phyloP scores from a whole-genome alignment of 2,113 vertebrate genomes.

The Callithrix jacchus region DNA sequence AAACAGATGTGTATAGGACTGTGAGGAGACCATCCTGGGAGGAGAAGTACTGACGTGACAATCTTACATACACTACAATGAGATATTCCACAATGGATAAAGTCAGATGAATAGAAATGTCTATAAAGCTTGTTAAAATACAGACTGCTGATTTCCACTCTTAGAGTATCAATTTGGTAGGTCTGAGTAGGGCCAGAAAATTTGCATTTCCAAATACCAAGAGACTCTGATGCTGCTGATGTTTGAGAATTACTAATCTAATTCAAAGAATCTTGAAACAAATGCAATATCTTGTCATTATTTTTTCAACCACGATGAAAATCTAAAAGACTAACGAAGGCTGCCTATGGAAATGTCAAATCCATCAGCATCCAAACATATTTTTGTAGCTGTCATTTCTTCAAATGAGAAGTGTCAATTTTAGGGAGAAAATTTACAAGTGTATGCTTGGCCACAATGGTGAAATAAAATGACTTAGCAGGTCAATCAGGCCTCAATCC shows the following conservation, averaged over 20 bases:
- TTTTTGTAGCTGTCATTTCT: neutral
- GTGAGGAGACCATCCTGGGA: neutral
- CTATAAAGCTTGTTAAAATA: neutral
- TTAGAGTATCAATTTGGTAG: neutral
- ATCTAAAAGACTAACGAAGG: neutral
- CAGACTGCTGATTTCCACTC: neutral
- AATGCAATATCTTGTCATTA: neutral
- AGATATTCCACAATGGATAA: neutral
- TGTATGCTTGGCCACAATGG: neutral
- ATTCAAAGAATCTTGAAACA: neutral
- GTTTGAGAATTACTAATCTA: neutral
- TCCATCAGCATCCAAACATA: neutral
- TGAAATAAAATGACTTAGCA: neutral
- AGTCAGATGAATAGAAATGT: neutral
- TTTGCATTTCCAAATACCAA: neutral
- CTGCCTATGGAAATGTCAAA: neutral
- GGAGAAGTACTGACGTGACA: neutral
- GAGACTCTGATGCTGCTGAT: neutral
- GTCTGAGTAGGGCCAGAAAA: neutral
- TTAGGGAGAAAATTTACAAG: neutral
- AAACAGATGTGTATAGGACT: neutral
- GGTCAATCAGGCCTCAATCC: neutral
- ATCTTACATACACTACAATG: neutral
- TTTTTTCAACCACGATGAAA: neutral
- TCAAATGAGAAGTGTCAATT: neutral